Base-by-base conservation (phyloP, 1,140 invertebrate species). In the Drosophila tsacasi region DNA sequence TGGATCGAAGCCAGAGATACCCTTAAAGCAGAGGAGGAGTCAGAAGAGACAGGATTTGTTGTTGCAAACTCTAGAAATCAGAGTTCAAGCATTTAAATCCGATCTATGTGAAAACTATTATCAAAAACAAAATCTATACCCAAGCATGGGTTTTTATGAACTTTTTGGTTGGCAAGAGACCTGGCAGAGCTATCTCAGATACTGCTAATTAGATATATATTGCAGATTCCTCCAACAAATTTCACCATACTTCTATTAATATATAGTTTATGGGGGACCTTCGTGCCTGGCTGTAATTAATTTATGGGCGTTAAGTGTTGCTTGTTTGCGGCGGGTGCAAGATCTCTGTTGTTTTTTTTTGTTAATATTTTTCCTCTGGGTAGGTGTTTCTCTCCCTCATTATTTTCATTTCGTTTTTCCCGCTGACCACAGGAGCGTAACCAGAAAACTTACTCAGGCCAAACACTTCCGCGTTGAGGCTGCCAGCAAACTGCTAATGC, bases 301-400 rank as follows among this genome's bases (percentile, higher is more conserved):
- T 89, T 79, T 73, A 80, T 77, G 83, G 80, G 80, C 84, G 84
- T 89, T 89, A 86, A 89, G 84, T 86, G 83, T 79, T 86, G 83
- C 81, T 74, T 80, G 66, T 63, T 85, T 50, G 60, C 72, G 69
- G 57, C 69, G 40, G 40, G 32, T 57, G 60, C 62, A 35, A 54
- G 67, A 35, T 54, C 66, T 63, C 25, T 25, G n/a, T n/a, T n/a
- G n/a, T n/a, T n/a, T n/a, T n/a, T n/a, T n/a, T n/a, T n/a, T n/a
- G n/a, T 13, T 44, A 27, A 15, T 9, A 3, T 5, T 21, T 3
- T 15, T 0, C 7, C 44, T 19, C 46, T 37, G 23, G n/a, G 10
- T 7, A 69, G 47, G 39, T 49, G 35, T 47, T 58, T 61, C 7
- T 46, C 35, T 39, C 17, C 35, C 35, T 60, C 8, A 46, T 46